Evolutionary conservation across 2,113 vertebrate genomes (phyloP).

Genomic region (Marmota flaviventris): DNA sequence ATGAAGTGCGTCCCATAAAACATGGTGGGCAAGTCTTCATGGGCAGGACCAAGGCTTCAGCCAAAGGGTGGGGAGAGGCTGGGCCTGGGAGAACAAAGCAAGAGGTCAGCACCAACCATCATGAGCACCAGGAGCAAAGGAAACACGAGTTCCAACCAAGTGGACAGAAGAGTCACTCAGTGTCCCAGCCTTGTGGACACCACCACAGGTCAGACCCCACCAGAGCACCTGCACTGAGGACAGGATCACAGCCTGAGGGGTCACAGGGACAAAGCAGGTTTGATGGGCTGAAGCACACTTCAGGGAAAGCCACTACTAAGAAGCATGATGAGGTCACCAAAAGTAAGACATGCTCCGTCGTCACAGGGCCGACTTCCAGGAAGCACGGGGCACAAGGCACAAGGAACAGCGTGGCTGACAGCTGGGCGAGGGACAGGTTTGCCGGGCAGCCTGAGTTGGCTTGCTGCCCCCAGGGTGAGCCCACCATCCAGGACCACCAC

Average conservation of each 20-base stretch:
- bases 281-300: rapidly evolving
- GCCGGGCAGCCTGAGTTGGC: rapidly evolving
- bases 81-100: constrained; percentile 30
- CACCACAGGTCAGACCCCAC: neutral
- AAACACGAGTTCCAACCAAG: neutral
- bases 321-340: neutral
- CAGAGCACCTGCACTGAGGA: neutral
- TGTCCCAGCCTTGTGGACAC: neutral
- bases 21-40: constrained; percentile 87
- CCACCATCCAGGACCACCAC: neutral
- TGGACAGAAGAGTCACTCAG: neutral
- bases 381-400: neutral
- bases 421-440: neutral
- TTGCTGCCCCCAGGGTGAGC: neutral
- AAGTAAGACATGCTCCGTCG: rapidly evolving
- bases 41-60: constrained; percentile 40
- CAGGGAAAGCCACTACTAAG: neutral
- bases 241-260: neutral
- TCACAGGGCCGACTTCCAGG: rapidly evolving
- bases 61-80: neutral
- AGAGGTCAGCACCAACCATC: neutral
- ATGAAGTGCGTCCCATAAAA: constrained; percentile 94
- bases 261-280: neutral
- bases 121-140: neutral
- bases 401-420: neutral